Evolutionary conservation across 2,113 vertebrate species (phyloP).

Genomic region (Apodemus speciosus): DNA sequence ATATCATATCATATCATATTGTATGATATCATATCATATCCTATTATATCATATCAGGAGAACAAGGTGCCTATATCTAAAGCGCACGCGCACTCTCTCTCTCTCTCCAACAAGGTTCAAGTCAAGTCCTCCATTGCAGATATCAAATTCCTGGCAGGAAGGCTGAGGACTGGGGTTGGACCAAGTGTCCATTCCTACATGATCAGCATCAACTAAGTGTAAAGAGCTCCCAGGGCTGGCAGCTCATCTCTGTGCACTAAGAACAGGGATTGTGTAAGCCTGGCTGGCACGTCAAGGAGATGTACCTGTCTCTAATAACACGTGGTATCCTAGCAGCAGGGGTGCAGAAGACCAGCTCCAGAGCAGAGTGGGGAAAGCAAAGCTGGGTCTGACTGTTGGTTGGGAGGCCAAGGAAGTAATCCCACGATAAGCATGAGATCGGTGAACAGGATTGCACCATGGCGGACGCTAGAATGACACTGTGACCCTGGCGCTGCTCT

Average conservation of each 20-base stretch:
- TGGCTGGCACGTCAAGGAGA: background rate
- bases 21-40: too few species aligned
- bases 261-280: background rate
- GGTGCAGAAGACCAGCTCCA: background rate
- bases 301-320: background rate
- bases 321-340: background rate
- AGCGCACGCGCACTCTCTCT: too few species aligned
- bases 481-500: background rate
- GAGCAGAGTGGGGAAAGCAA: background rate
- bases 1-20: too few species aligned
- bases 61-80: background rate
- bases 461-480: background rate
- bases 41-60: background rate
- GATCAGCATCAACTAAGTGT: background rate
- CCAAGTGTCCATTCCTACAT: background rate
- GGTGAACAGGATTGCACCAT: background rate
- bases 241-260: background rate
- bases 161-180: background rate
- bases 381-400: background rate
- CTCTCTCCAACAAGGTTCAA: background rate
- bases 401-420: background rate
- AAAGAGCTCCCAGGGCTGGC: background rate
- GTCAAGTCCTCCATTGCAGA: background rate
- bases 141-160: background rate
- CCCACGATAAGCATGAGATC: background rate